These are phyloP conservation scores for Desmophyllum pertusum DNA, from an alignment of 92 coral and sea anemone species.

Conservation along the genomic window DNA sequence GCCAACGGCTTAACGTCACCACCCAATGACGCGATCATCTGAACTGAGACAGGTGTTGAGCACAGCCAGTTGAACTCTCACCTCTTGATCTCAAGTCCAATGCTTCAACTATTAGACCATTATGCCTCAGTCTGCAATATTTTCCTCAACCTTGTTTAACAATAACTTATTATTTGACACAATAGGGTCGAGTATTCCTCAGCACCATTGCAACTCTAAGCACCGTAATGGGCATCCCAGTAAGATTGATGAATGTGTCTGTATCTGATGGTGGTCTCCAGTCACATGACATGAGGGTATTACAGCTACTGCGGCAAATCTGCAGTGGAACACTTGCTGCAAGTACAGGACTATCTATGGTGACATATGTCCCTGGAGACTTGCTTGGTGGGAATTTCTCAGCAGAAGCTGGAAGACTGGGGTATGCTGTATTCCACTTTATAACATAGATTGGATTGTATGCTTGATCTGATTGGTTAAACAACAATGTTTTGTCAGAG, in stretches of 20 bases:
- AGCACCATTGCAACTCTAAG: slow-evolving; percentile 71
- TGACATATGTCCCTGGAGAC: slow-evolving; percentile 88
- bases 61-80: too few relatives aligned
- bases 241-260: slow-evolving; percentile 71
- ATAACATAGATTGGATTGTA: too few relatives aligned
- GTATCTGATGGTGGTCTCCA: slow-evolving; percentile 75
- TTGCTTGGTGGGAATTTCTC: slow-evolving; percentile 81
- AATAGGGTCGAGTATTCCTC: slow-evolving; percentile 62
- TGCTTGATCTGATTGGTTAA: too few relatives aligned
- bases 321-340: slow-evolving; percentile 96
- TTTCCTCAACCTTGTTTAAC: background rate
- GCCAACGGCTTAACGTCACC: too few relatives aligned
- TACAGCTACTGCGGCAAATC: slow-evolving; percentile 84
- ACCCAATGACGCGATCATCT: too few relatives aligned
- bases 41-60: too few relatives aligned
- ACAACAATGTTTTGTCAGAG: too few relatives aligned
- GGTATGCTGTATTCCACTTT: slow-evolving; percentile 54
- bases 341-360: slow-evolving; percentile 80
- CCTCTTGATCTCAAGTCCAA: background rate
- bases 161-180: background rate
- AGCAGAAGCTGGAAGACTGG: slow-evolving; percentile 86
- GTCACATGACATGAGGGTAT: slow-evolving; percentile 85
- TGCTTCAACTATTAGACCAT: background rate
- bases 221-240: slow-evolving; percentile 71
- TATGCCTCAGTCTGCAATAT: background rate